A percentile compares a stretch with the other conserved stretches of the same genome.
Conservation (phyloP, 2,797 vertebrate genomes). For the Sebastolobus altivelis region DNA sequence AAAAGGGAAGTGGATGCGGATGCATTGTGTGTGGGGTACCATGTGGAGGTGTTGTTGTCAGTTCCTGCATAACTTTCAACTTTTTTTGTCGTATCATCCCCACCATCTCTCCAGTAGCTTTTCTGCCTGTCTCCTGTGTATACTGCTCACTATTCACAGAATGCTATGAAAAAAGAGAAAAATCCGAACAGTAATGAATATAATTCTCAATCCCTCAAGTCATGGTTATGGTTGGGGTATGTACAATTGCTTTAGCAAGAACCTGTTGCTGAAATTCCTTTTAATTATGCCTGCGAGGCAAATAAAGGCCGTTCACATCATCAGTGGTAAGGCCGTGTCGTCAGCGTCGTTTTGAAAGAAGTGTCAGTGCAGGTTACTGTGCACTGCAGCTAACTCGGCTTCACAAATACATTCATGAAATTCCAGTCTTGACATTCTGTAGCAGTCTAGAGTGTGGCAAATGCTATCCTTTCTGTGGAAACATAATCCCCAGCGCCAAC, state of each 20-base stretch:
- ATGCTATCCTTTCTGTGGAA: slow-evolving; percentile 60
- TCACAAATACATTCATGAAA: slow-evolving; percentile 67
- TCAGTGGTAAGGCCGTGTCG: background rate
- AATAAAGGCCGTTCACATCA: slow-evolving; percentile 31
- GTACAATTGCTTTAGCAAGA: slow-evolving; percentile 10
- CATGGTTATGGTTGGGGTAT: background rate
- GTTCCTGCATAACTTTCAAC: slow-evolving; percentile 27
- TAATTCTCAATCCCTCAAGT: slow-evolving; percentile 3
- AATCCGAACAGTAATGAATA: slow-evolving; percentile 36
- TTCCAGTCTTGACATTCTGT: slow-evolving; percentile 62
- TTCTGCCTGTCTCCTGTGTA: slow-evolving; percentile 28
- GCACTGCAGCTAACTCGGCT: slow-evolving; percentile 47
- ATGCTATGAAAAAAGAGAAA: slow-evolving; percentile 18
- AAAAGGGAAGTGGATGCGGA: slow-evolving; percentile 19
- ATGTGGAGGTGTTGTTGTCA: slow-evolving; percentile 48
- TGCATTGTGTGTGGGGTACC: slow-evolving; percentile 9
- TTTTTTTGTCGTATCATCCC: slow-evolving; percentile 24
- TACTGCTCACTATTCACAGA: slow-evolving; percentile 28
- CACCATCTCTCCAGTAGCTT: slow-evolving; percentile 20
- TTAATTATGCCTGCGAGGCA: slow-evolving; percentile 42
- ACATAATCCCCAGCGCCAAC: slow-evolving; percentile 63
- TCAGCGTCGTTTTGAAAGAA: slow-evolving; percentile 11
- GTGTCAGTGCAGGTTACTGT: slow-evolving; percentile 26
- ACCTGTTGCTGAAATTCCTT: slow-evolving; percentile 11
- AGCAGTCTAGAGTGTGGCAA: slow-evolving; percentile 49